Percentiles rank a stretch among this genome's conserved stretches.
phyloP scores from a whole-genome alignment of 2,888 invertebrate genomes.

The Ganaspis brasiliensis region DNA sequence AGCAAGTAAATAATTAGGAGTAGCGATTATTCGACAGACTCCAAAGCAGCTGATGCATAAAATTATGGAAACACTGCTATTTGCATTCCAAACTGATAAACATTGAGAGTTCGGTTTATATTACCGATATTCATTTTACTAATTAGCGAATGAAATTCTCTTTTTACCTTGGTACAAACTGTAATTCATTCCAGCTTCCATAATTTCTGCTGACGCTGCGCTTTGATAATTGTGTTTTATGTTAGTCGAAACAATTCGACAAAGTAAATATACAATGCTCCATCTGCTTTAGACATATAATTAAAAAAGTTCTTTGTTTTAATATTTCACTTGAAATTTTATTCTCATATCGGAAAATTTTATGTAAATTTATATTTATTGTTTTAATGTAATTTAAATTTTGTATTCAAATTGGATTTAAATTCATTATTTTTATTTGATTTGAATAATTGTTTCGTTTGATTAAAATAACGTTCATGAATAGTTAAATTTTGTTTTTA shows the following conservation, averaged over 20 bases:
- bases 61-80: conserved; percentile 30
- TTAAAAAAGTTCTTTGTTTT: no score
- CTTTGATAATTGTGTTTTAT: conserved; percentile 3
- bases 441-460: no score
- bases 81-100: conserved; percentile 37
- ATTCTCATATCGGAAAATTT: no score
- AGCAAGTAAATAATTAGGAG: conserved; percentile 30
- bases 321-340: no score
- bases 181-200: conserved; percentile 29
- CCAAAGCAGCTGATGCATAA: conserved; percentile 25
- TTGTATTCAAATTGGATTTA: neutral
- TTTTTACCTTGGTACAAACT: neutral
- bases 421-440: no score
- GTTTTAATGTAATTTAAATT: neutral
- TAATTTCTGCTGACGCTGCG: neutral
- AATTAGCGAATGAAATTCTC: conserved; percentile 37
- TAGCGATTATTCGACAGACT: conserved; percentile 7
- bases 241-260: neutral
- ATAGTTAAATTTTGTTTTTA: no score
- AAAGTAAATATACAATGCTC: neutral
- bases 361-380: neutral
- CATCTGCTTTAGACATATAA: neutral
- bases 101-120: conserved; percentile 38
- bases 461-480: no score
- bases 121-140: conserved; percentile 36